phyloP scores from a whole-genome alignment of 2,113 vertebrate species.

The Verasper variegatus region DNA sequence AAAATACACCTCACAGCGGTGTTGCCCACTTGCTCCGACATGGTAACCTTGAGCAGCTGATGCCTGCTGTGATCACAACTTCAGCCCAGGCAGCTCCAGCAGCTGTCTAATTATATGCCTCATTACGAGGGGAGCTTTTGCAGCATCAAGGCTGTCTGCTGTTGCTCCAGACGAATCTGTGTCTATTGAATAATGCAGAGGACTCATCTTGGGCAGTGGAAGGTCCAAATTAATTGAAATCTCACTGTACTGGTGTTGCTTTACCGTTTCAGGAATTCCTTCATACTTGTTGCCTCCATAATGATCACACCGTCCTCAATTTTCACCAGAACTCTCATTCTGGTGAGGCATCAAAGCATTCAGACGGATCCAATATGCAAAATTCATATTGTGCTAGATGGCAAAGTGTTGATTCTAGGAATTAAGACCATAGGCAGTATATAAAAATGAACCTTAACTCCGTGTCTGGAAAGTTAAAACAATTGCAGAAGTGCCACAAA shows the following conservation, averaged over 20 bases:
- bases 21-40: conserved; percentile 40
- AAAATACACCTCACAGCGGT: conserved; percentile 56
- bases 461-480: too few species aligned
- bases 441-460: too few species aligned
- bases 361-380: neutral
- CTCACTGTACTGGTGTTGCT: conserved; percentile 1
- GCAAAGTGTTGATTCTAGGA: neutral
- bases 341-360: neutral
- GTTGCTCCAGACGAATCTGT: conserved; percentile 16
- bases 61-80: conserved; percentile 64
- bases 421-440: too few species aligned
- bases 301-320: neutral
- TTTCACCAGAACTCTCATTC: neutral
- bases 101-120: conserved; percentile 62
- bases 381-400: neutral
- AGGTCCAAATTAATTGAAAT: conserved; percentile 23
- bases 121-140: conserved; percentile 45
- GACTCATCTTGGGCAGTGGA: neutral
- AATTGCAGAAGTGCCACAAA: too few species aligned
- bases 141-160: conserved; percentile 48
- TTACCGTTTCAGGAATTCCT: neutral
- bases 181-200: conserved; percentile 50
- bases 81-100: conserved; percentile 40
- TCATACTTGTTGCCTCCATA: neutral
- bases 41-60: conserved; percentile 68